Percentiles rank a stretch among this genome's conserved stretches.
Evolutionary conservation across 2,888 invertebrate genomes (phyloP).

Genomic region (Stenotaenia linearis): DNA sequence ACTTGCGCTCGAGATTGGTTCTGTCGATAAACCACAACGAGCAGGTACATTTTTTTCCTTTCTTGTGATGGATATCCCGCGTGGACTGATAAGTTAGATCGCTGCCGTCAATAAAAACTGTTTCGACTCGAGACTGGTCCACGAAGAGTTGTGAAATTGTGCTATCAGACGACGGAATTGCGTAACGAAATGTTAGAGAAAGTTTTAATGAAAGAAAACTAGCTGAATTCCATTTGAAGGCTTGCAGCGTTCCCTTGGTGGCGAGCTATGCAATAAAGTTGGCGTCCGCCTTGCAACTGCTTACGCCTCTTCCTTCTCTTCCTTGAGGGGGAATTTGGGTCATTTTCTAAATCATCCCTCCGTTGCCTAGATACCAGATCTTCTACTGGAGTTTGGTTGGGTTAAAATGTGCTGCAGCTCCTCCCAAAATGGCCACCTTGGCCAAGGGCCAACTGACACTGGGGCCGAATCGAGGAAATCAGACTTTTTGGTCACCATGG

Average conservation of each 20-base stretch:
- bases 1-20: not conserved
- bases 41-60: not conserved
- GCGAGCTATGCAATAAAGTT: conserved; percentile 14
- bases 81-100: conserved; percentile 3
- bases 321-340: conserved; percentile 23
- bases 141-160: not conserved
- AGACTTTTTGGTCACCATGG: not conserved
- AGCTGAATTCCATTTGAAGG: not conserved
- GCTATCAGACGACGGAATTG: not conserved
- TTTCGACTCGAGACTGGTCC: not conserved
- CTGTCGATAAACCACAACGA: conserved; percentile 2
- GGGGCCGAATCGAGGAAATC: not conserved
- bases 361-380: conserved; percentile 7
- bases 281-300: conserved; percentile 11
- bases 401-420: not conserved
- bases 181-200: not conserved
- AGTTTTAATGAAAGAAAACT: not conserved
- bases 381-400: not conserved
- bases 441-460: conserved; percentile 2
- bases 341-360: conserved; percentile 21
- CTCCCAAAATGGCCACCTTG: conserved; percentile 23
- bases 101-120: not conserved
- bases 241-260: conserved; percentile 6
- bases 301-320: conserved; percentile 2
- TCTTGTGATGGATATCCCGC: not conserved